Conservation (phyloP, 2,888 invertebrate genomes). For the Agrochola litura region DNA sequence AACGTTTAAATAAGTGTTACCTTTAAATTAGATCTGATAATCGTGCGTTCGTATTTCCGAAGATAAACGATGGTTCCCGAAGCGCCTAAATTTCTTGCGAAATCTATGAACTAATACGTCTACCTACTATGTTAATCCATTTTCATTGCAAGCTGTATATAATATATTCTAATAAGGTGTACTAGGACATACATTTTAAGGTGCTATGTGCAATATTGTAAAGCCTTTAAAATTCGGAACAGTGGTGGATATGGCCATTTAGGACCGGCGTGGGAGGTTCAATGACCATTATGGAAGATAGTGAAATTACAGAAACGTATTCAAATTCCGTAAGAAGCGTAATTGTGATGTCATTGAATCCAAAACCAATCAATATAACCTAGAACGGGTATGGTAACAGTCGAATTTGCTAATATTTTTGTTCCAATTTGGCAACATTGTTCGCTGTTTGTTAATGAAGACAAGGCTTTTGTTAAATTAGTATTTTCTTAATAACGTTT, state of each 20-base stretch:
- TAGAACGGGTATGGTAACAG: not conserved
- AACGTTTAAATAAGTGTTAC: not conserved
- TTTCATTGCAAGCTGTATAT: no score
- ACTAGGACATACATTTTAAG: no score
- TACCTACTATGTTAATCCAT: not conserved
- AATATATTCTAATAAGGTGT: no score
- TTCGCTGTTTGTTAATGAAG: not conserved
- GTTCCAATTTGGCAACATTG: conserved; percentile 1
- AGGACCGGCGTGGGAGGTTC: not conserved
- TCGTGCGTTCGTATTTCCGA: not conserved
- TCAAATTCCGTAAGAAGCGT: not conserved
- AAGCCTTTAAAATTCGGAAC: not conserved
- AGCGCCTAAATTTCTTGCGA: no score
- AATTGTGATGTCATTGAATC: not conserved
- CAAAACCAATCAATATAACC: not conserved
- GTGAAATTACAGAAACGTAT: not conserved
- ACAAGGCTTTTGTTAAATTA: not conserved
- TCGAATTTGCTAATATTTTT: not conserved
- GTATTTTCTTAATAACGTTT: not conserved
- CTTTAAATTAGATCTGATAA: not conserved
- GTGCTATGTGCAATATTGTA: not conserved
- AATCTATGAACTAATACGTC: not conserved
- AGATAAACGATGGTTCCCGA: not conserved
- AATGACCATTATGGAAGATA: not conserved
- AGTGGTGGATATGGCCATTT: not conserved